Evolutionary conservation across 2,888 invertebrate genomes (phyloP), one percentile per base, ranked within the genome.

Genomic region (Ichneumoninae sp.): DNA sequence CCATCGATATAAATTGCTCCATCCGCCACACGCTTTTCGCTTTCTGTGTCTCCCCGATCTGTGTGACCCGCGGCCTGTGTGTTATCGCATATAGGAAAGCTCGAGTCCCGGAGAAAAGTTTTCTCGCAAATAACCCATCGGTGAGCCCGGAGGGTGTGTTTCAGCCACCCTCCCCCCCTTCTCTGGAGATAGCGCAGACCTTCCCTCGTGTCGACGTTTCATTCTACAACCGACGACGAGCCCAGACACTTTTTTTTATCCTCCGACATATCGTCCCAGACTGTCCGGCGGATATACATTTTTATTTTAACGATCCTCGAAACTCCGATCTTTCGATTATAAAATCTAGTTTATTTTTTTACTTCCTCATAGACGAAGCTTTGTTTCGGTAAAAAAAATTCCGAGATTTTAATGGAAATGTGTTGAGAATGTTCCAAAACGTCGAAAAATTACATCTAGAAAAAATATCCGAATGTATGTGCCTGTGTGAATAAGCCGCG

Each of bases 21-120:
- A 88, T 88, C 86, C 86, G 84, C 85, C 83, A 85, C 57, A 65
- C 40, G 65, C 44, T 73, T 87, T 66, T 78, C 68, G 76, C 77
- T 80, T 63, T 85, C 85, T 88, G 86, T 84, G 85, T 82, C 87
- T 86, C 86, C 81, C 78, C 71, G 60, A 78, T 63, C 65, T 63
- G 83, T 78, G 66, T 19, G 63, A 40, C 57, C 52, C 63, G 7
- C 30, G 47, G 30, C 33, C 33, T 50, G 33, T 74, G 83, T 75
- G 78, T 81, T 81, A 78, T 78, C 65, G 65, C 81, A 75, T 52
- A 77, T 52, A 77, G 81, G 26, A 84, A 84, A 74, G 81, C 81
- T 69, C 68, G 77, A 63, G 63, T 88, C 89, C 87, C 83, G 83
- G 85, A 88, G 54, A 79, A 85, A 87, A 87, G 85, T 87, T 83